Conservation (phyloP, 1,140 invertebrate species). For the Penaeus japonicus region DNA sequence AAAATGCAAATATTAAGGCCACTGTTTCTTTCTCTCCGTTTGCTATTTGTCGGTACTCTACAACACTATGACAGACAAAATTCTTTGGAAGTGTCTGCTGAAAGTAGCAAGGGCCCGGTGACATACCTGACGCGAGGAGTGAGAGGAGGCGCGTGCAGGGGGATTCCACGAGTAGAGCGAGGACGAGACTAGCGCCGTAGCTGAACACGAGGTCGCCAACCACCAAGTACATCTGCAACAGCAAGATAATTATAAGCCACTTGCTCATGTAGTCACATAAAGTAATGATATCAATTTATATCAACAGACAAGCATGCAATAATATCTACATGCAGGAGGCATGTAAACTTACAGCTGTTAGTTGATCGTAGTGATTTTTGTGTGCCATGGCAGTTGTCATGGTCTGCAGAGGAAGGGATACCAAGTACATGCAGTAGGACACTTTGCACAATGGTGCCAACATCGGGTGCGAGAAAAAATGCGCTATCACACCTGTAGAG, state of each 20-base stretch:
- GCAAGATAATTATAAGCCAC: neutral
- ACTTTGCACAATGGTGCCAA: conserved; percentile 21
- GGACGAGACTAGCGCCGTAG: neutral
- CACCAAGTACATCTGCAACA: conserved; percentile 28
- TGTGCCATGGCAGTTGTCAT: conserved; percentile 26
- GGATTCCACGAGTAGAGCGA: neutral
- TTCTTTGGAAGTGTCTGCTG: no score
- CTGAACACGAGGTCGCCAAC: neutral
- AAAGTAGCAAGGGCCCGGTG: neutral
- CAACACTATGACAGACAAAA: no score
- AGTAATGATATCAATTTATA: no score
- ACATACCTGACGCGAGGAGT: neutral
- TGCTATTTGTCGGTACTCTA: no score
- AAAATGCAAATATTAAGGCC: no score
- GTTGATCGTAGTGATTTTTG: conserved; percentile 30
- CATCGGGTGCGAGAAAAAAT: conserved; percentile 15
- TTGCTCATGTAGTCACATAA: no score
- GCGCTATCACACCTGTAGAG: neutral
- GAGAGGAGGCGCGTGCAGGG: neutral
- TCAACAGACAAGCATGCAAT: no score
- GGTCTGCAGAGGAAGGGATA: conserved; percentile 29
- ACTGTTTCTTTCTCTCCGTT: no score
- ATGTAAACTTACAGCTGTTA: conserved; percentile 20
- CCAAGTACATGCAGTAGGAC: conserved; percentile 42
- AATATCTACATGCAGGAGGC: neutral